These are phyloP conservation scores for Camponotus floridanus DNA, from an alignment of 1,140 invertebrate species.

Conservation along the genomic window DNA sequence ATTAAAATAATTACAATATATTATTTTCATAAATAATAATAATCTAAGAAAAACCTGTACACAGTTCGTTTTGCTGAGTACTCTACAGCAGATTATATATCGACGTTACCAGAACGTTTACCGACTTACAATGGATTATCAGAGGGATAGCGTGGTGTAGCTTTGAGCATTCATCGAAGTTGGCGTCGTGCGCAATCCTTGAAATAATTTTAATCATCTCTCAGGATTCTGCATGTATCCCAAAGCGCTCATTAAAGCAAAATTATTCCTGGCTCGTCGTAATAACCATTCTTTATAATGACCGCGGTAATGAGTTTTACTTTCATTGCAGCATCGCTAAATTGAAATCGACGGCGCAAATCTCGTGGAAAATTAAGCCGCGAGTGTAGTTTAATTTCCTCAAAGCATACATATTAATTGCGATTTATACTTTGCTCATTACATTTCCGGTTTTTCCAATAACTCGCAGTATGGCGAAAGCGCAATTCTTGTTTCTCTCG, in stretches of 20 bases:
- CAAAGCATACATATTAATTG: slow-evolving; percentile 15
- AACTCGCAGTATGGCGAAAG: slow-evolving; percentile 34
- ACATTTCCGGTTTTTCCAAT: slow-evolving; percentile 42
- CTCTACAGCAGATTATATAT: slow-evolving; percentile 45
- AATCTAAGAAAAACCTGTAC: neutral
- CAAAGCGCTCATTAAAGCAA: neutral
- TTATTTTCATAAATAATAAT: neutral
- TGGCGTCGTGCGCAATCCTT: slow-evolving; percentile 25
- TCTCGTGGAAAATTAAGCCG: slow-evolving; percentile 23
- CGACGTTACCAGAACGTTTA: slow-evolving; percentile 38
- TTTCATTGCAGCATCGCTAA: slow-evolving; percentile 17
- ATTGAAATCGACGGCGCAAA: slow-evolving; percentile 13
- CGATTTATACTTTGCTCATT: neutral
- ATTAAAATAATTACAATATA: neutral
- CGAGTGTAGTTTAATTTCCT: slow-evolving; percentile 16
- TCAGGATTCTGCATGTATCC: neutral
- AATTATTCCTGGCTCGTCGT: neutral
- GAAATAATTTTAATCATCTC: neutral
- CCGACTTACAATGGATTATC: slow-evolving; percentile 41
- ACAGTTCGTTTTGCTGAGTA: neutral
- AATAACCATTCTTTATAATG: neutral
- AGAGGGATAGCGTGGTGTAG: neutral
- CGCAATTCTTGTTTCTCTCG: neutral
- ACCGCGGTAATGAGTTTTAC: slow-evolving; percentile 23
- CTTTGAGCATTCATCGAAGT: slow-evolving; percentile 38